phyloP scores from a whole-genome alignment of 2,797 vertebrate species.

The Falco naumanni region DNA sequence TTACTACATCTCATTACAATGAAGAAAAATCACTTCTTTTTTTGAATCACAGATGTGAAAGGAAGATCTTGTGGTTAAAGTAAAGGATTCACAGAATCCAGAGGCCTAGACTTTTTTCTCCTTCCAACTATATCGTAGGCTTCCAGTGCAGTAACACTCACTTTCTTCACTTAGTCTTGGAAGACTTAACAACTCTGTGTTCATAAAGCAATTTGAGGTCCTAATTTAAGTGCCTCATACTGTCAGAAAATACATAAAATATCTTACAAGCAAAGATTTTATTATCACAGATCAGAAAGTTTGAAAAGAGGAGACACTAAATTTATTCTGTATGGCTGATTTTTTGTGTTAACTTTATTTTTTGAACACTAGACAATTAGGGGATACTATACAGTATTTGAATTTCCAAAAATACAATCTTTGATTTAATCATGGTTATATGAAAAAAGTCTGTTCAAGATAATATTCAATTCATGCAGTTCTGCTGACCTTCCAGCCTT shows the following conservation, averaged over 20 bases:
- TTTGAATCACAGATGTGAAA: conserved; percentile 15
- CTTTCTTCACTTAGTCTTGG: not conserved
- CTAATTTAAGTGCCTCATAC: not conserved
- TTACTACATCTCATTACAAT: conserved; percentile 13
- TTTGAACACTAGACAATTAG: not conserved
- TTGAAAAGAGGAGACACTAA: not conserved
- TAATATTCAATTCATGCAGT: not conserved
- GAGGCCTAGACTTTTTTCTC: not conserved
- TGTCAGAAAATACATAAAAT: not conserved
- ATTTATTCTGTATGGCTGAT: not conserved
- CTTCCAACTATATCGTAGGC: not conserved
- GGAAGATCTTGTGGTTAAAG: not conserved
- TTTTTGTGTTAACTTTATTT: not conserved
- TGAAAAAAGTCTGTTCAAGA: not conserved
- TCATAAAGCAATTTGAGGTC: not conserved
- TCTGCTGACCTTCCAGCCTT: not conserved
- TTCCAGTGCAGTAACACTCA: not conserved
- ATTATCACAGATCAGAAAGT: not conserved
- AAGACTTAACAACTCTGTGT: not conserved
- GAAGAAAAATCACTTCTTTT: conserved; percentile 29
- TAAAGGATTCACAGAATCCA: not conserved
- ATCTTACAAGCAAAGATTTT: not conserved
- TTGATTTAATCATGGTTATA: not conserved
- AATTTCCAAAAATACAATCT: not conserved
- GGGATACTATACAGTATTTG: not conserved